Evolutionary conservation across 1,140 invertebrate genomes (phyloP).

Genomic region (Brevipalpus yothersi): DNA sequence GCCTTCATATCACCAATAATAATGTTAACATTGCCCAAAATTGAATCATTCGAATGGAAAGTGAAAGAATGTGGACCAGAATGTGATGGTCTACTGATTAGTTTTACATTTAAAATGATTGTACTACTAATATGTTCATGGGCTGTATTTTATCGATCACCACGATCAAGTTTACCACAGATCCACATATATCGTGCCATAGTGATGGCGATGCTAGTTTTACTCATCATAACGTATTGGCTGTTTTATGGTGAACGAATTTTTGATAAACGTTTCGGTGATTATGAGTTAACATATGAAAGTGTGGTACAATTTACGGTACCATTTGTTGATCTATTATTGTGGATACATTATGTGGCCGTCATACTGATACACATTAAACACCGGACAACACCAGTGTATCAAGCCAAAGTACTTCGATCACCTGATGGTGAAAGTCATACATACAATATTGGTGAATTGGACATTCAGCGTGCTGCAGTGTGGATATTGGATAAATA

Average conservation of each 20-base stretch:
- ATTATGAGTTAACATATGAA: slow-evolving; percentile 14
- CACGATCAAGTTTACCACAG: slow-evolving; percentile 63
- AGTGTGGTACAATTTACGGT: slow-evolving; percentile 61
- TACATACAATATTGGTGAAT: slow-evolving; percentile 55
- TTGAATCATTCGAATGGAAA: slow-evolving; percentile 28
- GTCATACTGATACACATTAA: slow-evolving; percentile 74
- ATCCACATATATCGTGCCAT: slow-evolving; percentile 72
- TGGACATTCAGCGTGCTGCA: slow-evolving; percentile 82
- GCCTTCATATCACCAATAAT: slow-evolving; percentile 73
- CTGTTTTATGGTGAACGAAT: slow-evolving; percentile 85
- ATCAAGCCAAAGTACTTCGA: slow-evolving; percentile 54
- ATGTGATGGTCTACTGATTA: slow-evolving; percentile 65
- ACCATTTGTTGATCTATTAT: slow-evolving; percentile 64
- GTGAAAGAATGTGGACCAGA: slow-evolving; percentile 42
- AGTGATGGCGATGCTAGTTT: slow-evolving; percentile 59
- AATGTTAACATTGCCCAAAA: slow-evolving; percentile 77
- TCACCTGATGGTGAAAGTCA: slow-evolving; percentile 63
- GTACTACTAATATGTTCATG: slow-evolving; percentile 75
- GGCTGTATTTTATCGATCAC: slow-evolving; percentile 41
- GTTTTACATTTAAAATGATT: slow-evolving; percentile 69
- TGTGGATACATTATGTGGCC: slow-evolving; percentile 85
- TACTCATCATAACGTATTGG: slow-evolving; percentile 89
- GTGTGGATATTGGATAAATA: slow-evolving; percentile 81
- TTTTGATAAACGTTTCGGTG: slow-evolving; percentile 19
- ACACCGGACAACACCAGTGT: slow-evolving; percentile 65